Evolutionary conservation across 2,888 invertebrate genomes (phyloP).

Genomic region (Netelia inedita): DNA sequence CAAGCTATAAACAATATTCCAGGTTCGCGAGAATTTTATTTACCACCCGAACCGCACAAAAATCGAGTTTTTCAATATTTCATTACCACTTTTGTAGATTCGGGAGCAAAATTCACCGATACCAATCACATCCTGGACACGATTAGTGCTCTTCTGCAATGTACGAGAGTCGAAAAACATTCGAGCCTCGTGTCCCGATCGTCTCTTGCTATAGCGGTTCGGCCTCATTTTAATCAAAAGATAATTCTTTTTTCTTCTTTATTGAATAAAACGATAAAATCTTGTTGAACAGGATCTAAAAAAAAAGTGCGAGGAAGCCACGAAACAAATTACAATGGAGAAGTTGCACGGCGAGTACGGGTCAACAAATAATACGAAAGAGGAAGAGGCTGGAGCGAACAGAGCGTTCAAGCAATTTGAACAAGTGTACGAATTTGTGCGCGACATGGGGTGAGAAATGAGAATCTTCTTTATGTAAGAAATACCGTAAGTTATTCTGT

Average conservation of each 20-base stretch:
- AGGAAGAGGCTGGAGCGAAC: constrained; percentile 74
- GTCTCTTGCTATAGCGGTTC: constrained; percentile 68
- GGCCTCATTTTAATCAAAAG: constrained; percentile 69
- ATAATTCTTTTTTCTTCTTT: background rate
- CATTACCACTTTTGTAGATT: constrained; percentile 55
- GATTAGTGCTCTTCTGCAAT: constrained; percentile 78
- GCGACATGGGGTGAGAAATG: constrained; percentile 78
- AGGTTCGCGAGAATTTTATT: constrained; percentile 67
- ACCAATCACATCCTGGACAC: constrained; percentile 75
- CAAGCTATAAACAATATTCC: constrained; percentile 71
- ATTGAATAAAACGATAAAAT: constrained; percentile 1
- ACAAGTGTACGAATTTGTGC: constrained; percentile 77
- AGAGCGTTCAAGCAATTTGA: constrained; percentile 79
- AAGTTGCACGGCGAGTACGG: constrained; percentile 74
- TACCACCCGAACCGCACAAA: background rate
- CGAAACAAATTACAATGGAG: constrained; percentile 67
- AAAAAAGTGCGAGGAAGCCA: constrained; percentile 70
- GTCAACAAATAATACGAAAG: constrained; percentile 61
- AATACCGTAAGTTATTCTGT: background rate
- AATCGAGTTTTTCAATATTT: background rate
- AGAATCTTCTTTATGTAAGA: constrained; percentile 22
- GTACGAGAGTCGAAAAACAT: constrained; percentile 75
- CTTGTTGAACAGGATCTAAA: constrained; percentile 72
- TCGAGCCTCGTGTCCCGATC: constrained; percentile 69
- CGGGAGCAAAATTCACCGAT: constrained; percentile 75